Conservation (phyloP, 30 jellyfish, hydroid and myxozoan genomes). For the Hydra vulgaris region DNA sequence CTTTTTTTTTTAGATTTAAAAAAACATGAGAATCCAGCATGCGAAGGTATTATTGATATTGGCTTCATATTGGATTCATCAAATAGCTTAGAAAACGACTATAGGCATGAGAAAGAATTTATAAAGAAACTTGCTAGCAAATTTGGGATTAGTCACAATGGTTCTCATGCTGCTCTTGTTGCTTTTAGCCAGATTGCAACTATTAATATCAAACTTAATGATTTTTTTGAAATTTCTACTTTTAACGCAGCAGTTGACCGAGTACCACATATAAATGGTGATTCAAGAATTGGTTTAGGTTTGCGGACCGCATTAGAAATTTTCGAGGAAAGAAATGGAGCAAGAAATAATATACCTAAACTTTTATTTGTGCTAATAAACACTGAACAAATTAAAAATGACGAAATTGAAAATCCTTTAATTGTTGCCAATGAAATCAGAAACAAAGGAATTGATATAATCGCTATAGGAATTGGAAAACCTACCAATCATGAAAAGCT, state of each 20-base stretch:
- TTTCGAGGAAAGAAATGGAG: constrained; percentile 36
- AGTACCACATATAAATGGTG: constrained; percentile 47
- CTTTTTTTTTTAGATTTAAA: background rate
- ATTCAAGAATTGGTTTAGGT: constrained; percentile 63
- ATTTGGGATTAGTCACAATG: constrained; percentile 43
- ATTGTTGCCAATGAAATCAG: constrained; percentile 38
- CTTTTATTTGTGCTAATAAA: constrained; percentile 48
- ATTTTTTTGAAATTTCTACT: constrained; percentile 20
- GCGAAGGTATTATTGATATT: constrained; percentile 38
- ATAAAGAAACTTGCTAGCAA: constrained; percentile 41
- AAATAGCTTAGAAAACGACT: constrained; percentile 58
- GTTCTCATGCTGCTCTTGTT: constrained; percentile 60
- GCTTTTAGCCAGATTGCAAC: constrained; percentile 66
- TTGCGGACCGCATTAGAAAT: constrained; percentile 36
- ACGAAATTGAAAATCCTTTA: constrained; percentile 48
- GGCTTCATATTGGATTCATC: constrained; percentile 83
- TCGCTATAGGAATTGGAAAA: constrained; percentile 66
- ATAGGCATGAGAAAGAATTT: constrained; percentile 55
- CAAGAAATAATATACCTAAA: constrained; percentile 45
- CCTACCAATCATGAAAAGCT: constrained; percentile 33
- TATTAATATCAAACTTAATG: constrained; percentile 36
- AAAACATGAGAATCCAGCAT: background rate
- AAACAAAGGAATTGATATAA: constrained; percentile 36
- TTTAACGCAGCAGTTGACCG: constrained; percentile 60
- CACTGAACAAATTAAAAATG: constrained; percentile 24